Conservation (phyloP, 2,888 invertebrate species). For the Philopedon plagiatum region DNA sequence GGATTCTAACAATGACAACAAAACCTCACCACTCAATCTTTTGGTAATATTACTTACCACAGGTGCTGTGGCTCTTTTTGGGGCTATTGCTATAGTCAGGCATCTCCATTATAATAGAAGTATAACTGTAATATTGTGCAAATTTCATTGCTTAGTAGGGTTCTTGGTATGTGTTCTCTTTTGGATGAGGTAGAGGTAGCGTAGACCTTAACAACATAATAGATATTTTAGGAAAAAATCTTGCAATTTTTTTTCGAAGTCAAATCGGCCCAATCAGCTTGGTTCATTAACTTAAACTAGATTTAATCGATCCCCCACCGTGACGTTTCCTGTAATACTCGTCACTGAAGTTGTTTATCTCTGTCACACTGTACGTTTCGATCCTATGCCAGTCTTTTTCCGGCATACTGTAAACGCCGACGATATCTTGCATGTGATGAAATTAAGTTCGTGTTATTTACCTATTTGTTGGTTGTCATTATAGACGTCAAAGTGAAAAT, state of each 20-base stretch:
- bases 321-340: constrained; percentile 74
- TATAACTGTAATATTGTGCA: constrained; percentile 83
- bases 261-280: too few relatives aligned
- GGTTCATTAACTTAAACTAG: too few relatives aligned
- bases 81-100: constrained; percentile 75
- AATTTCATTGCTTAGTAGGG: constrained; percentile 84
- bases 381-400: constrained; percentile 63
- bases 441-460: too few relatives aligned
- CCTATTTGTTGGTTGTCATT: too few relatives aligned
- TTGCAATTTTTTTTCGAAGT: too few relatives aligned
- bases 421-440: constrained; percentile 67
- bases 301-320: constrained; percentile 66
- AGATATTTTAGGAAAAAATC: not conserved
- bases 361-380: constrained; percentile 74
- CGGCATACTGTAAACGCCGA: constrained; percentile 68
- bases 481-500: too few relatives aligned
- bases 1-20: too few relatives aligned
- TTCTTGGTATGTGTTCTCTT: constrained; percentile 82
- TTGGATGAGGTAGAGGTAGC: constrained; percentile 72
- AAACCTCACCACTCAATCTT: too few relatives aligned
- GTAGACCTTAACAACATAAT: constrained; percentile 65
- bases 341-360: constrained; percentile 61
- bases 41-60: constrained; percentile 59
- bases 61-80: constrained; percentile 62
- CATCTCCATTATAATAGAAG: constrained; percentile 83